A percentile compares a stretch with the other conserved stretches of the same genome.
phyloP scores from a whole-genome alignment of 2,888 invertebrate species.

The Oligia fasciuncula region DNA sequence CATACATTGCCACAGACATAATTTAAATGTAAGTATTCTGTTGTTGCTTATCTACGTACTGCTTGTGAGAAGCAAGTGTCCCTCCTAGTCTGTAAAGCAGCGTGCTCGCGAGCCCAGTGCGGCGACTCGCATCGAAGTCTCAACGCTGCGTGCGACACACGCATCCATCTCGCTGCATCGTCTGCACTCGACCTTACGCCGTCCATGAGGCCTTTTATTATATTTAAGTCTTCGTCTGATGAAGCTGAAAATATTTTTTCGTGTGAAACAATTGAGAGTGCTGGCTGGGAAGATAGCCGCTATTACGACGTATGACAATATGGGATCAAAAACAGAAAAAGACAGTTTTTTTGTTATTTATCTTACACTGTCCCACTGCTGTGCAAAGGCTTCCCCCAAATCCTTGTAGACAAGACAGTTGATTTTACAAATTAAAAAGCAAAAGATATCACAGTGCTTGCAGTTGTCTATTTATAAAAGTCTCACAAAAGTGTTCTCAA shows the following conservation, averaged over 20 bases:
- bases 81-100: conserved; percentile 93
- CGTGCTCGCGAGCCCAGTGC: conserved; percentile 92
- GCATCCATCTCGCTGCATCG: conserved; percentile 88
- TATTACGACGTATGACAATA: neutral
- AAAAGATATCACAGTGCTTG: neutral
- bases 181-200: conserved; percentile 95
- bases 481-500: neutral
- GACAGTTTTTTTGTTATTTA: neutral
- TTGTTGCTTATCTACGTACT: conserved; percentile 81
- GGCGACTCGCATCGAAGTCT: conserved; percentile 94
- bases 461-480: neutral
- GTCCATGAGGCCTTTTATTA: conserved; percentile 93
- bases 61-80: conserved; percentile 98
- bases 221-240: conserved; percentile 88
- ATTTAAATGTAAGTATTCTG: neutral
- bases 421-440: neutral
- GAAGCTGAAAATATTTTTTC: conserved; percentile 24
- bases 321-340: neutral
- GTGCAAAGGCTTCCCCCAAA: no score
- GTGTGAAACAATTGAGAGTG: neutral
- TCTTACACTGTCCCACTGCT: no score
- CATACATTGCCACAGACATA: neutral
- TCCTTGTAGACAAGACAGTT: neutral
- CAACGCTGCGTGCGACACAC: conserved; percentile 95
- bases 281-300: neutral